These are phyloP conservation scores for Vireo griseus DNA, from an alignment of 2,797 vertebrate genomes.

Conservation along the genomic window DNA sequence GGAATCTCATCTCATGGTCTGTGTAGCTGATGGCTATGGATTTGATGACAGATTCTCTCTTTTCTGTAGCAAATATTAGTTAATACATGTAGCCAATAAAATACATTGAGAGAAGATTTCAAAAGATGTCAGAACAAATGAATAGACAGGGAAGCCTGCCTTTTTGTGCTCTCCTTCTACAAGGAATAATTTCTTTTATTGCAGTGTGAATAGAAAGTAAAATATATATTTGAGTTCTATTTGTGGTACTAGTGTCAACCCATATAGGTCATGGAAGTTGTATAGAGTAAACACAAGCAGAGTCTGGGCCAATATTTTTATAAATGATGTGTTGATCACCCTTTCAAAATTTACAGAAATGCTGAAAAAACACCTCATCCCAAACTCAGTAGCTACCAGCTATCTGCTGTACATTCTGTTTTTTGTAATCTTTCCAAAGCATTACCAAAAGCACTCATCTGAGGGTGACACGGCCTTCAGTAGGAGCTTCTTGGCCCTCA, in stretches of 20 bases:
- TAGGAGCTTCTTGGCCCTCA: background rate
- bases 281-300: background rate
- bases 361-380: rapidly evolving
- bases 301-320: background rate
- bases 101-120: background rate
- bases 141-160: background rate
- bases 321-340: background rate
- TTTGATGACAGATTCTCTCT: background rate
- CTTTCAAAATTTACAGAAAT: background rate
- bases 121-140: background rate
- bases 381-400: background rate
- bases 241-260: background rate
- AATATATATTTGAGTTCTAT: background rate
- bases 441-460: background rate
- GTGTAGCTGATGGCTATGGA: background rate
- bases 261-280: background rate
- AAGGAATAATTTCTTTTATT: background rate
- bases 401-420: background rate
- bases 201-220: background rate
- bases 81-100: background rate
- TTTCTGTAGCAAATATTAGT: background rate
- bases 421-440: background rate
- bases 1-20: background rate
- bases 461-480: background rate
- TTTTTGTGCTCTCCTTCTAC: background rate